phyloP scores from a whole-genome alignment of 2,888 invertebrate species.

The Exephanes ischioxanthus region DNA sequence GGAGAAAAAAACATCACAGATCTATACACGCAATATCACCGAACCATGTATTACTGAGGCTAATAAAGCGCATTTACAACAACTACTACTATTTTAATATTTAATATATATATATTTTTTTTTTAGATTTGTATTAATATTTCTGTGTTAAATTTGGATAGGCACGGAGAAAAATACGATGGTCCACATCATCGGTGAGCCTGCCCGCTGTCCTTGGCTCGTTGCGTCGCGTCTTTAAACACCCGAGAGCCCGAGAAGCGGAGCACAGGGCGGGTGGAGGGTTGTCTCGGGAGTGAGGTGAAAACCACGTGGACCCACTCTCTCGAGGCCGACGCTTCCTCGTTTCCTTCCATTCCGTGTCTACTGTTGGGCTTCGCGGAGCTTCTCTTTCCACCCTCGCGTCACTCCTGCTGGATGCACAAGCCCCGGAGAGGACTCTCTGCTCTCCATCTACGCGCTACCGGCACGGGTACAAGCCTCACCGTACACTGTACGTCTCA shows the following conservation, averaged over 20 bases:
- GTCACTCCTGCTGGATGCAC: constrained; percentile 35
- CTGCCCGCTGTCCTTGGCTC: constrained; percentile 13
- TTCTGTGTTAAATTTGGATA: too few relatives aligned
- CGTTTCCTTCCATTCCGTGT: constrained; percentile 31
- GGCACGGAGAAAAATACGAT: too few relatives aligned
- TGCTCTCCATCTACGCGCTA: constrained; percentile 27
- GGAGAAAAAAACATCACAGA: too few relatives aligned
- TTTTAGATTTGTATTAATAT: too few relatives aligned
- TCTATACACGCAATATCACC: too few relatives aligned
- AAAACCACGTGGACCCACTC: constrained; percentile 45
- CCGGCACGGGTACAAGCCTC: constrained; percentile 27
- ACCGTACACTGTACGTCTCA: constrained; percentile 31
- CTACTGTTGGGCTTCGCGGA: constrained; percentile 26
- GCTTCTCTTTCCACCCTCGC: constrained; percentile 39
- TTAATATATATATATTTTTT: too few relatives aligned
- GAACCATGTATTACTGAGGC: too few relatives aligned
- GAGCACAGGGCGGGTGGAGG: neutral
- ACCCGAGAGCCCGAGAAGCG: neutral
- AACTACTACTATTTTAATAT: too few relatives aligned
- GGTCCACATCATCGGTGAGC: neutral
- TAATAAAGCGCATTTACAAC: too few relatives aligned
- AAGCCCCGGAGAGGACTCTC: constrained; percentile 12
- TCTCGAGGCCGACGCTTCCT: constrained; percentile 28
- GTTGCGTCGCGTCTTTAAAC: constrained; percentile 28
- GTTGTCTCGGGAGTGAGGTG: neutral